Evolutionary conservation across 2,888 invertebrate species (phyloP).

Genomic region (Tholera decimalis): DNA sequence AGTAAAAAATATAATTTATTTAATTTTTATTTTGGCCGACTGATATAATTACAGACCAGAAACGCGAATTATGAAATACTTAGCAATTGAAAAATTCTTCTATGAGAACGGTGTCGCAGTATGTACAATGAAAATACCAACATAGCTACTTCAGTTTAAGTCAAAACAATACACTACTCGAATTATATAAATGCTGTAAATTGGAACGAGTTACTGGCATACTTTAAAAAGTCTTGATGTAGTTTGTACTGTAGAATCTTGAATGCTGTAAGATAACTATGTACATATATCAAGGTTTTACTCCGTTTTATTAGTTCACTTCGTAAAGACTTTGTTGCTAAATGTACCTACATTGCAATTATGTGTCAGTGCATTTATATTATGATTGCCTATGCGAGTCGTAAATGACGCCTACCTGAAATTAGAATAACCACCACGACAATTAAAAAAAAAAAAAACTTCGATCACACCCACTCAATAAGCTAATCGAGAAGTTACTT

Average conservation of each 20-base stretch:
- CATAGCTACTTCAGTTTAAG: constrained; percentile 21
- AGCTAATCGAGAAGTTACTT: constrained; percentile 66
- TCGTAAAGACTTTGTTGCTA: constrained; percentile 69
- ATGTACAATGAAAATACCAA: constrained; percentile 22
- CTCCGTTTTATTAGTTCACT: constrained; percentile 69
- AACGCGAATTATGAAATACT: constrained; percentile 21
- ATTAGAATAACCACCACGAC: background rate
- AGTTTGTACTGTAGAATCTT: constrained; percentile 6
- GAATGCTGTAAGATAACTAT: constrained; percentile 38
- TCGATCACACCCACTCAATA: constrained; percentile 56
- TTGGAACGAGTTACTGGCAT: background rate
- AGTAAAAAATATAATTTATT: background rate
- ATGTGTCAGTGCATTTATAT: constrained; percentile 5
- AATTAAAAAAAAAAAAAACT: constrained; percentile 12
- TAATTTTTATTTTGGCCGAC: background rate
- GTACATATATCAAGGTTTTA: no score
- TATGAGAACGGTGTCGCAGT: constrained; percentile 42
- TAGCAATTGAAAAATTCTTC: constrained; percentile 18
- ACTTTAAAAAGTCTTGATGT: constrained; percentile 7
- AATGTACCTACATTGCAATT: constrained; percentile 22
- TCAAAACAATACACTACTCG: background rate
- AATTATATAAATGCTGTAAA: constrained; percentile 33
- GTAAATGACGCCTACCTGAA: constrained; percentile 4
- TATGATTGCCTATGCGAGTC: constrained; percentile 1
- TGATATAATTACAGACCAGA: background rate